Evolutionary conservation across 1,140 invertebrate genomes (phyloP), one percentile per base, ranked within the genome.

Genomic region (Anoplolepis gracilipes): DNA sequence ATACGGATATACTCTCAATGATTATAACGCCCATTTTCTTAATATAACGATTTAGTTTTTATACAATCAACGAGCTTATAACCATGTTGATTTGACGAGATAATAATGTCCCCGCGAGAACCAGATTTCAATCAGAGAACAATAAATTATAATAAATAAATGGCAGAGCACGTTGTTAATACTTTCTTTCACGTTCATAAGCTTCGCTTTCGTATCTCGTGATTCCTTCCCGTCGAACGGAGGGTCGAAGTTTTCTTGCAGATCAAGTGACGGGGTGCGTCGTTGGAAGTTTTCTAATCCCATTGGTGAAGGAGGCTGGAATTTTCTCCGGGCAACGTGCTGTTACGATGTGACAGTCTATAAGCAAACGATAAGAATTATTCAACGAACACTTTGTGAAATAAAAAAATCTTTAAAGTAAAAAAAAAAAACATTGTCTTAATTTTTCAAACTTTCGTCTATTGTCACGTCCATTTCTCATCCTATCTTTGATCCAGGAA

Each of bases 271-370:
- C 73, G 61, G 49, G 72, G 39, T 77, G 72, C 72, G 59, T 77
- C 59, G 30, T 75, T 76, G 11, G n/a, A 77, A 84, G 72, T 76
- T 84, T 84, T 78, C 72, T 82, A 73, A 82, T 82, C 28, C 13
- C 67, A 22, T 55, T 13, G 2, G 36, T 59, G 36, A 36, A 49
- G n/a, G 55, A n/a, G 36, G 53, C 25, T 55, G 49, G 25, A 16
- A 49, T 36, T 73, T 73, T 13, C 28, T 82, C 13, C 28, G 53
- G 53, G 25, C 55, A 82, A 72, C n/a, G 22, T 53, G 30, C 42
- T 81, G 19, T 53, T 39, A 5, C 25, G 10, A 42, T 36, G 42
- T 36, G 76, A 67, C 59, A 39, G 19, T 61, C 78, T 82, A 53
- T 61, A 61, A 79, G 30, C 64, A 79, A 82, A 73, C 36, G 28